Evolutionary conservation across 2,113 vertebrate genomes (phyloP), one percentile per base, ranked within the genome.

Genomic region (Rafetus swinhoei): DNA sequence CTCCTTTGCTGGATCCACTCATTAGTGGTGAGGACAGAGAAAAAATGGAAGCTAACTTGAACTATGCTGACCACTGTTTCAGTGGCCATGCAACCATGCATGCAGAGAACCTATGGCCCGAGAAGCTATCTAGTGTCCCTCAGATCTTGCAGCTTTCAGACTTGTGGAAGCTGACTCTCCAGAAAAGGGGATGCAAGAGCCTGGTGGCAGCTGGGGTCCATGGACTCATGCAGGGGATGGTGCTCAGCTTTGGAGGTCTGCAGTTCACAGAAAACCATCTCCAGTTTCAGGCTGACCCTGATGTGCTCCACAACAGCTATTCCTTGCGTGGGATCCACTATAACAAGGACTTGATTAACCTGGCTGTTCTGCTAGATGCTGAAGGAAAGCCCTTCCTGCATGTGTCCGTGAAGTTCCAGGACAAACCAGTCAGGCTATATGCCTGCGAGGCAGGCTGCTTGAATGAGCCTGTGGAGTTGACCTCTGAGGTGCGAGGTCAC

Each of bases 221-320:
- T 0, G 99, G 99, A 1, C 97, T 99, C 91, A 98, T 99, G 98
- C 99, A 99, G 97, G 99, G 98, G 35, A 99, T 99, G 98, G 99
- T 99, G 96, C 99, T 99, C 7, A 99, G 99, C 96, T 99, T 99
- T 0, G 99, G 99, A 0, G 99, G 99, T 22, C 98, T 99, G 27
- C 99, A 99, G 98, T 99, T 99, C 98, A 99, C 99, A 0, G 99
- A 99, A 95, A 99, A 99, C 98, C 99, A 99, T 93, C 99, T 99
- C 2, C 99, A 99, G 98, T 99, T 99, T 95, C 99, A 99, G 97
- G 99, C 99, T 0, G 99, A 99, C 92, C 99, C 99, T 0, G 98
- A 99, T 0, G 99, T 99, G 22, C 98, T 99, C 81, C 99, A 99
- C 94, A 99, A 99, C 97, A 99, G 99, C 98, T 99, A 99, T 14